A percentile compares a stretch with the other conserved stretches of the same genome.
Evolutionary conservation across 2,113 vertebrate species (phyloP).

Genomic region (zebrafish (Danio rerio)): DNA sequence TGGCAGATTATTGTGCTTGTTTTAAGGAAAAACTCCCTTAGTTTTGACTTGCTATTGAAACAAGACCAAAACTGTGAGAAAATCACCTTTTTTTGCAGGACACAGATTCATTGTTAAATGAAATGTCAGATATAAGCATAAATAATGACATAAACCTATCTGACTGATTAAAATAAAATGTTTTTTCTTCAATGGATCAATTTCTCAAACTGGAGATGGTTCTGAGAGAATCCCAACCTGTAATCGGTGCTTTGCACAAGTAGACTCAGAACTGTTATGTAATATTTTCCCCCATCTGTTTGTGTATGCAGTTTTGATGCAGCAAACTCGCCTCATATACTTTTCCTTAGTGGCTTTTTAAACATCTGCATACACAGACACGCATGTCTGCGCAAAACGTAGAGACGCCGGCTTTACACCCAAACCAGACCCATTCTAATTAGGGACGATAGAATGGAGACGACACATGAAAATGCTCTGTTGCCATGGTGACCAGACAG

Average conservation of each 20-base stretch:
- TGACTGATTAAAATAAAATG: too few relatives aligned
- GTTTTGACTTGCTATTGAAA: too few relatives aligned
- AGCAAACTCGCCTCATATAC: not conserved
- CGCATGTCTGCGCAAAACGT: slow-evolving; percentile 21
- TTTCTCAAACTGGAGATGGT: not conserved
- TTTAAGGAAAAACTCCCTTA: too few relatives aligned
- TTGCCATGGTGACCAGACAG: slow-evolving; percentile 62
- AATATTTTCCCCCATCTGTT: not conserved
- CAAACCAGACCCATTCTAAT: slow-evolving; percentile 69
- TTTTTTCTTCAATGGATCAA: not conserved
- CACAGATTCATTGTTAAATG: too few relatives aligned
- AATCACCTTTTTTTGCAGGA: too few relatives aligned
- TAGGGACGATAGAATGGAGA: slow-evolving; percentile 68
- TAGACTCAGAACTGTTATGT: not conserved
- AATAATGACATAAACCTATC: too few relatives aligned
- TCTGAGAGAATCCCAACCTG: not conserved
- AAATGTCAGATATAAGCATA: too few relatives aligned
- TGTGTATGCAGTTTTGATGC: not conserved
- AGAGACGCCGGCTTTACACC: slow-evolving; percentile 61
- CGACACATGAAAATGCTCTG: slow-evolving; percentile 60
- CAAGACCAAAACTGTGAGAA: too few relatives aligned
- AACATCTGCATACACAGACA: slow-evolving; percentile 32
- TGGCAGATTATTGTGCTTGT: too few relatives aligned
- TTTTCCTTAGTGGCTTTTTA: slow-evolving; percentile 13
- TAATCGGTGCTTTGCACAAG: not conserved